Evolutionary conservation across 1,140 invertebrate species (phyloP).

Genomic region (Meloidogyne chitwoodi): DNA sequence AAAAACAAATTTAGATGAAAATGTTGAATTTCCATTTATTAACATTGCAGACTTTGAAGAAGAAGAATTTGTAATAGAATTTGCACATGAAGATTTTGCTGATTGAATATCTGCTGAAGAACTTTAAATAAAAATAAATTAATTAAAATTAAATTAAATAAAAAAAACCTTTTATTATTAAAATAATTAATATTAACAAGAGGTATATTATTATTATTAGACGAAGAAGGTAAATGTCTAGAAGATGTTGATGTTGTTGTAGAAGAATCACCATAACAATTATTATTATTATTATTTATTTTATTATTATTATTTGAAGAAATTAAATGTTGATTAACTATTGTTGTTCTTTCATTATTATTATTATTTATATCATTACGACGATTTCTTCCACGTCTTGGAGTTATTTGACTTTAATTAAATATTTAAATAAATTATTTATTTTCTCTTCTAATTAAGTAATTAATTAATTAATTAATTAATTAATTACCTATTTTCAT

Average conservation of each 20-base stretch:
- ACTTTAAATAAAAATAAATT: neutral
- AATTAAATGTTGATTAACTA: neutral
- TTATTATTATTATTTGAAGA: neutral
- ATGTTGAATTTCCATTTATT: neutral
- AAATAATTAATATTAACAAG: neutral
- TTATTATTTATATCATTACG: neutral
- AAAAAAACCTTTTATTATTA: neutral
- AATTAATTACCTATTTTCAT: slow-evolving; percentile 45
- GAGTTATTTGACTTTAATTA: neutral
- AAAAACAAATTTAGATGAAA: slow-evolving; percentile 10
- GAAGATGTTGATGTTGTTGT: slow-evolving; percentile 20
- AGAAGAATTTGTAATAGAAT: neutral
- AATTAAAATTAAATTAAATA: neutral
- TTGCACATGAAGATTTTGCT: slow-evolving; percentile 1
- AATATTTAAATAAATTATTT: neutral
- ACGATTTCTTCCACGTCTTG: neutral
- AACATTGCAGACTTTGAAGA: neutral
- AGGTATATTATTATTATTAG: neutral
- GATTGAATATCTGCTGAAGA: neutral
- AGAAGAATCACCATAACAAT: slow-evolving; percentile 3
- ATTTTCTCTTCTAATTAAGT: neutral
- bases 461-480: neutral
- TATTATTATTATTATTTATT: neutral
- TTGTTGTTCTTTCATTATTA: neutral
- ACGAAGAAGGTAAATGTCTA: neutral